Evolutionary conservation across 2,888 invertebrate genomes (phyloP).

Genomic region (Arrhopalites spinosus): DNA sequence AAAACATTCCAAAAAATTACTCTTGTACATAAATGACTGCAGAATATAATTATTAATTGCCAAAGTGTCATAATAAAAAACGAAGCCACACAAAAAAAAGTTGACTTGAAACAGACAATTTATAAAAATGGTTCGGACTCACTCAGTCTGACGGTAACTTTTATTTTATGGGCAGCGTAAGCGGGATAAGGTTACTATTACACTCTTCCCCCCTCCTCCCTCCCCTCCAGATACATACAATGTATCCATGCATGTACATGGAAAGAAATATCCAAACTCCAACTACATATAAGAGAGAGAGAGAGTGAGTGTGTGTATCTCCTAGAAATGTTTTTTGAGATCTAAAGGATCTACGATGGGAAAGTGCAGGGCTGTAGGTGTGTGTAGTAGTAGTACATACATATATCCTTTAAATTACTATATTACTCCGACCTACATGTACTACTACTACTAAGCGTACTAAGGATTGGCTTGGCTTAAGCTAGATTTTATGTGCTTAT

Average conservation of each 20-base stretch:
- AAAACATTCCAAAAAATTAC: too few species aligned
- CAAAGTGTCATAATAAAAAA: too few species aligned
- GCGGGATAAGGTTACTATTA: too few species aligned
- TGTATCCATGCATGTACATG: neutral
- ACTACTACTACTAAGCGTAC: neutral
- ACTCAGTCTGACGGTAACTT: too few species aligned
- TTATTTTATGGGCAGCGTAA: too few species aligned
- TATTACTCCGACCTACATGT: neutral
- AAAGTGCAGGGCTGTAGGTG: neutral
- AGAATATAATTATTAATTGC: too few species aligned
- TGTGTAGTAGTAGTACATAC: neutral
- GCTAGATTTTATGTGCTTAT: neutral
- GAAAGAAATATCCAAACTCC: neutral
- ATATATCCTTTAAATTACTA: neutral
- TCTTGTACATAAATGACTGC: too few species aligned
- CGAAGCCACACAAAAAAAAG: too few species aligned
- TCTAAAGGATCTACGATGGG: neutral
- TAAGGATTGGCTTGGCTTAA: neutral
- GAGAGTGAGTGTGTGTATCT: slow-evolving; percentile 1
- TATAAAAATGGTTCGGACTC: too few species aligned
- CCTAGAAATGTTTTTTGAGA: neutral
- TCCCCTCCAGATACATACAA: neutral
- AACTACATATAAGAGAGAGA: neutral
- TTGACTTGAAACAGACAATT: too few species aligned
- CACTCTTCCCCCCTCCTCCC: neutral